phyloP scores from a whole-genome alignment of 1,140 invertebrate genomes.

The Hypothenemus hampei region DNA sequence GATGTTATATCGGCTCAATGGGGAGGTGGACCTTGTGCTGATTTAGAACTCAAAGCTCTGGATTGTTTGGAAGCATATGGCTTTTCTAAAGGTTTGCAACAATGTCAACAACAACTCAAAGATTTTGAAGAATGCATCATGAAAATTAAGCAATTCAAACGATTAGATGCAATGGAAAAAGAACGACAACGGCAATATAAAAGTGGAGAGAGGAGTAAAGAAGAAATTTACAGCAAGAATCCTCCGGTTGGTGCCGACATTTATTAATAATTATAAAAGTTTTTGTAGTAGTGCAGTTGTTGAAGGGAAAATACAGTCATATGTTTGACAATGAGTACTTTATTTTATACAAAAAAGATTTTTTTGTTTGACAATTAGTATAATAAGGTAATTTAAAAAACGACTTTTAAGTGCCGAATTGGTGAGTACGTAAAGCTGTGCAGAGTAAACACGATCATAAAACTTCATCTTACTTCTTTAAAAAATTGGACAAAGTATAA shows the following conservation, averaged over 20 bases:
- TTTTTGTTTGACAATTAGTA: slow-evolving; percentile 9
- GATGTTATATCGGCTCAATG: slow-evolving; percentile 58
- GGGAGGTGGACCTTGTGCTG: slow-evolving; percentile 52
- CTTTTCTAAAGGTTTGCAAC: slow-evolving; percentile 48
- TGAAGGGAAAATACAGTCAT: too few species aligned
- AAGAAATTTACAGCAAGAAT: slow-evolving; percentile 47
- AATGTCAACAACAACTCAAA: slow-evolving; percentile 56
- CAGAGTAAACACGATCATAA: slow-evolving; percentile 33
- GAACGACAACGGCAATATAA: slow-evolving; percentile 53
- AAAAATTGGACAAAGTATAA: slow-evolving; percentile 37
- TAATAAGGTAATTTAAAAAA: slow-evolving; percentile 32
- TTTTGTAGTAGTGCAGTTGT: too few species aligned
- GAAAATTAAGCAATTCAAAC: slow-evolving; percentile 53
- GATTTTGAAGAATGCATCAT: slow-evolving; percentile 64
- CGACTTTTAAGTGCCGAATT: slow-evolving; percentile 4
- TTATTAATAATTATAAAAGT: slow-evolving; percentile 48
- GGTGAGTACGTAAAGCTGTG: slow-evolving; percentile 29
- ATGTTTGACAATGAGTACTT: background rate
- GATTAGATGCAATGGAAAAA: slow-evolving; percentile 51
- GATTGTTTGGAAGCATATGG: slow-evolving; percentile 74
- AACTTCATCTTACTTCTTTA: slow-evolving; percentile 28
- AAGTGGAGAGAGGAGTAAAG: slow-evolving; percentile 45
- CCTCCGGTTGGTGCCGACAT: slow-evolving; percentile 46
- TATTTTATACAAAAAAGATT: background rate
- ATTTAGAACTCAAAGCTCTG: slow-evolving; percentile 61